Percentiles rank a stretch among this genome's conserved stretches.
These are phyloP conservation scores for Drosophila takahashii DNA, from an alignment of 1,140 invertebrate species.

Conservation along the genomic window DNA sequence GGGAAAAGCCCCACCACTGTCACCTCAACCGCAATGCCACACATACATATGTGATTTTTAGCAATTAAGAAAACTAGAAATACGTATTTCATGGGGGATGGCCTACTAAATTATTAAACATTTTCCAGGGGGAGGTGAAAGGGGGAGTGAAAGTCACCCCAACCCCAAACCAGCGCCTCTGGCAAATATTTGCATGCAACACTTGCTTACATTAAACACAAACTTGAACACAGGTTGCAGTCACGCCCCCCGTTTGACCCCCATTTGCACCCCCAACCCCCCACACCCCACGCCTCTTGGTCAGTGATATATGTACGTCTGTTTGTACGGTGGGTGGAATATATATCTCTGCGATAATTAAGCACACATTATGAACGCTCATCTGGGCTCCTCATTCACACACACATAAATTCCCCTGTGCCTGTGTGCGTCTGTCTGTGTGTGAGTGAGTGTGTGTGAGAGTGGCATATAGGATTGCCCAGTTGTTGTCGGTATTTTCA, in stretches of 20 bases:
- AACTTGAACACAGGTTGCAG: conserved; percentile 22
- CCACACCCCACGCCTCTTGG: neutral
- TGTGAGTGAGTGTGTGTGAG: conserved; percentile 1
- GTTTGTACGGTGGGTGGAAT: neutral
- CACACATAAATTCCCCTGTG: conserved; percentile 1
- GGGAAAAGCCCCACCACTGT: neutral
- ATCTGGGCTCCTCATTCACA: conserved; percentile 28
- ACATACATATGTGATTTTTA: conserved; percentile 32
- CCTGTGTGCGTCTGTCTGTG: neutral
- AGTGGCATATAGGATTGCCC: conserved; percentile 12
- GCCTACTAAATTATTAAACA: conserved; percentile 43
- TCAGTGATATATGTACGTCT: conserved; percentile 1
- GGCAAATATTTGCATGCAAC: conserved; percentile 50
- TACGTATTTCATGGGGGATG: conserved; percentile 4
- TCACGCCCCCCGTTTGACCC: conserved; percentile 3
- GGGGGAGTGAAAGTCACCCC: conserved; percentile 12
- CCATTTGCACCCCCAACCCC: neutral
- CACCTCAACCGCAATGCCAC: conserved; percentile 31
- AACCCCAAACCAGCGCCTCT: too few relatives aligned
- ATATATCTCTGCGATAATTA: conserved; percentile 47
- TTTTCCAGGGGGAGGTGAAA: neutral
- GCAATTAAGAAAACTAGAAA: conserved; percentile 43
- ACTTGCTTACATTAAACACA: conserved; percentile 55
- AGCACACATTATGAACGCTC: conserved; percentile 49
- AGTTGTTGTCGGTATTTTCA: neutral